Conservation (phyloP, 2,113 vertebrate genomes). For the Acanthisitta chloris region DNA sequence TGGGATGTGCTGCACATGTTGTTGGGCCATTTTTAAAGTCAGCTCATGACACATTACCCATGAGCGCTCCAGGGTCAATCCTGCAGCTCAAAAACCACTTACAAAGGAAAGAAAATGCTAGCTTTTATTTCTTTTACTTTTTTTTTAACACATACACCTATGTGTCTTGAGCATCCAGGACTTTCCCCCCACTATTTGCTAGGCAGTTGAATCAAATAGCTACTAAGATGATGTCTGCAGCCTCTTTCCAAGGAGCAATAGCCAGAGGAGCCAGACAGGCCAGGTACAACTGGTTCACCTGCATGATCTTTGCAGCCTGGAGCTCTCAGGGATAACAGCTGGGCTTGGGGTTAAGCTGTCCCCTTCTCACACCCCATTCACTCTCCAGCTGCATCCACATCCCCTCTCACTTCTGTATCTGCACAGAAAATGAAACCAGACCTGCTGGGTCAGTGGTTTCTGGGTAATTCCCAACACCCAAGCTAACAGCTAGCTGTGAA, state of each 20-base stretch:
- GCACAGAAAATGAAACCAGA: background rate
- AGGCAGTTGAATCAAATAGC: background rate
- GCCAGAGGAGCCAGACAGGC: background rate
- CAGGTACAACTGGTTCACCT: background rate
- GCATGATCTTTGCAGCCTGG: background rate
- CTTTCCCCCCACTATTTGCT: background rate
- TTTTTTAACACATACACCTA: background rate
- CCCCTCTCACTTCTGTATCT: background rate
- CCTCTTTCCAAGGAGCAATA: background rate
- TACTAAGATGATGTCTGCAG: background rate
- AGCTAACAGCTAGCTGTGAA: accelerated
- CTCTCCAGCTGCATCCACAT: background rate
- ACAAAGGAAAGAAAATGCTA: background rate
- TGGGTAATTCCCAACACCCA: background rate
- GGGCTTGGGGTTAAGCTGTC: background rate
- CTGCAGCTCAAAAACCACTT: background rate
- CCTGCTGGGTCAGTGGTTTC: background rate
- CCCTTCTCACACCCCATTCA: accelerated
- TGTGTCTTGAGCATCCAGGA: background rate
- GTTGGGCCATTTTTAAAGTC: background rate
- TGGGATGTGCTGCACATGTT: accelerated
- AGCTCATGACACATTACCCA: background rate
- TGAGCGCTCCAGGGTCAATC: background rate
- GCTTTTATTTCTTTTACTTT: background rate
- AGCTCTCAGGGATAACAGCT: background rate